Base-by-base conservation (phyloP, 2,113 vertebrate species). In the Desmodus rotundus region DNA sequence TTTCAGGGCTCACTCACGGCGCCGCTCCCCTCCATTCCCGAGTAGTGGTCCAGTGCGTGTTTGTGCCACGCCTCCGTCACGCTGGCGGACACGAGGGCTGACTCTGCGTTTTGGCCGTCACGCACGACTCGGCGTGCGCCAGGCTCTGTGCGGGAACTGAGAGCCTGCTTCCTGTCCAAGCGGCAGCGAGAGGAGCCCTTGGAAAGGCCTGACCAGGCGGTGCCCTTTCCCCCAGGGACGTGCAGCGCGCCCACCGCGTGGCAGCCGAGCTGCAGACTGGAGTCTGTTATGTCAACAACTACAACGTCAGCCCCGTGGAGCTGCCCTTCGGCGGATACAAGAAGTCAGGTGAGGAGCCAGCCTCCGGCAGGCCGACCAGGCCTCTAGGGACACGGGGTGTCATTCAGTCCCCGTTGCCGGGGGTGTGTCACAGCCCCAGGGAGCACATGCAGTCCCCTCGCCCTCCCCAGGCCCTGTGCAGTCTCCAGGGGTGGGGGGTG, bases 311-410 rank as follows among this genome's bases (percentile, higher is more conserved):
- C 94, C 99, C 99, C 0, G 93, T 99, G 96, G 99, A 99, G 90
- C 1, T 99, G 94, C 99, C 99, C 1, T 99, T 99, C 0, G 99
- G 99, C 41, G 99, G 99, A 7, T 99, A 99, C 97, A 99, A 99
- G 98, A 99, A 98, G 97, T 99, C 99, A 98, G 99, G 99, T 99
- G 97, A 94, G 98, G 41, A 13, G 33, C n/a, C 3, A 20, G 56
- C 20, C 2, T 5, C 0, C 1, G 38, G 28, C 20, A 0, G 9
- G 38, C 80, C 14, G 19, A 31, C 16, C n/a, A 1, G 22, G 33
- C 72, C 43, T 77, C 52, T 4, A 2, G 58, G 52, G 12, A 5
- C 10, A 0, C 36, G 15, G 58, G 72, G 12, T 12, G 2, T 52
- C 5, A 31, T 38, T 24, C 61, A 11, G 65, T 10, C 13, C 41